Base-by-base conservation (phyloP, 2,113 vertebrate genomes). In the Ciconia maguari region DNA sequence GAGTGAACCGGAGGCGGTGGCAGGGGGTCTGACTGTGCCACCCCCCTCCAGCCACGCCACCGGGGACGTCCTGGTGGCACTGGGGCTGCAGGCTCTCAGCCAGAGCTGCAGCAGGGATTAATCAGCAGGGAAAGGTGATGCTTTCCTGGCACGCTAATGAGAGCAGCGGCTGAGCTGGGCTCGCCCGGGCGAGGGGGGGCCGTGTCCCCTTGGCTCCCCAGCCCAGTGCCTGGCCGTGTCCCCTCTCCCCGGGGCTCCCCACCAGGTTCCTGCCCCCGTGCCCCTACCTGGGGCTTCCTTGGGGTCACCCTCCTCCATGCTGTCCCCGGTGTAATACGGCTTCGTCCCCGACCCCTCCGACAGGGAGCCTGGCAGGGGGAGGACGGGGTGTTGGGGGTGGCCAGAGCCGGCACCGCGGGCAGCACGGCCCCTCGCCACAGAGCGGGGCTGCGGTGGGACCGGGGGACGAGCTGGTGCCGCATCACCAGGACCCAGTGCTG, bases 111-210 rank as follows among this genome's bases (percentile, higher is more conserved):
- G 51, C 16, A 5, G 66, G 22, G 66, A 38, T 54, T 20, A 18
- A 21, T 17, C 14, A 13, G 20, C 84, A 52, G 46, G 29, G 49
- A 46, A 58, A 58, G 49, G 29, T 1, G 7, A 38, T 26, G n/a
- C 13, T 70, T 38, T 0, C 0, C n/a, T 21, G 11, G 11, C 24
- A 9, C 7, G 1, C 11, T 19, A 13, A 54, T 1, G 38, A 57
- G 72, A 49, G 58, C 34, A 5, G 16, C 22, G 17, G 42, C 44
- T 20, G 42, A 32, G 54, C 65, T 57, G 26, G 16, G 41, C 32
- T 36, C 2, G 7, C 42, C 32, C 1, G 4, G 6, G 16, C 1
- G 1, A 5, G 19, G 14, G 3, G 36, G 7, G 3, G 3, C 24
- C 0, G 2, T 20, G 34, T 44, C 10, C 75, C 61, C 42, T 36